phyloP scores from a whole-genome alignment of 2,888 invertebrate genomes.

The Phyto melanocephala region DNA sequence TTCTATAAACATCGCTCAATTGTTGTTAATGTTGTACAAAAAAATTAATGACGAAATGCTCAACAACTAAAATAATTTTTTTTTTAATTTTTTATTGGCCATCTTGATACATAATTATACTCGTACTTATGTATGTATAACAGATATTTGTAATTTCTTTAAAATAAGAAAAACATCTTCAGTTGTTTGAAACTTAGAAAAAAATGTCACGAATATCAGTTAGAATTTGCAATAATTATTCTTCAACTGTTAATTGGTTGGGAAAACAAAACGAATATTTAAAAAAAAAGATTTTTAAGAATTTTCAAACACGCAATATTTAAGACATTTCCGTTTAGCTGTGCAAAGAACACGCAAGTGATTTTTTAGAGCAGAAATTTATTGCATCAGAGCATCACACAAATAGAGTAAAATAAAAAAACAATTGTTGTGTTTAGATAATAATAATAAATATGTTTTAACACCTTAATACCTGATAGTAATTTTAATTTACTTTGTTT shows the following conservation, averaged over 20 bases:
- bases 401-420: background rate
- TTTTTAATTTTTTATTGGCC: too few relatives aligned
- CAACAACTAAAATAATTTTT: too few relatives aligned
- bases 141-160: too few relatives aligned
- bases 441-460: background rate
- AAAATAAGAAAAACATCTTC: too few relatives aligned
- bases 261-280: background rate
- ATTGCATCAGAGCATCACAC: conserved; percentile 71
- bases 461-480: conserved; percentile 9
- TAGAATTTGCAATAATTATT: background rate
- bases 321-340: background rate
- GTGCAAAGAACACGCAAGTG: background rate
- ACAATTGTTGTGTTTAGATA: background rate
- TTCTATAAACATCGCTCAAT: too few relatives aligned
- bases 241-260: background rate
- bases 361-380: conserved; percentile 72
- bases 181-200: too few relatives aligned
- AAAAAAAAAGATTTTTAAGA: background rate
- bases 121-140: too few relatives aligned
- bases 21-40: too few relatives aligned
- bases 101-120: too few relatives aligned
- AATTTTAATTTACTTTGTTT: background rate
- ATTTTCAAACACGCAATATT: conserved; percentile 2
- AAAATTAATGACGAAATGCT: too few relatives aligned
- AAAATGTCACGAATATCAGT: background rate